phyloP scores from a whole-genome alignment of 2,797 vertebrate species.

The Knipowitschia caucasica region DNA sequence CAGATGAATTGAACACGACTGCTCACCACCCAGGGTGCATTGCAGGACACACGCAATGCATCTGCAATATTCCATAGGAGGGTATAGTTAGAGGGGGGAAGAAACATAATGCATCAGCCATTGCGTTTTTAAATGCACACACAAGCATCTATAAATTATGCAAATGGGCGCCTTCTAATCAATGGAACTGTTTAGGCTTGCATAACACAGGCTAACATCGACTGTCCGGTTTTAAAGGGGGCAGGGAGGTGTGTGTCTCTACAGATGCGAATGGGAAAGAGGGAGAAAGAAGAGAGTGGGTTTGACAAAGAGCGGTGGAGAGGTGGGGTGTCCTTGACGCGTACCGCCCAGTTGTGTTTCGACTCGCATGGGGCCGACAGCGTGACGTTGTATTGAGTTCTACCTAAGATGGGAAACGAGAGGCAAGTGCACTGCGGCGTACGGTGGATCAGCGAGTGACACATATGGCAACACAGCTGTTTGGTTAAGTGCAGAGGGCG shows the following conservation, averaged over 20 bases:
- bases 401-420: constrained; percentile 18
- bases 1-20: neutral
- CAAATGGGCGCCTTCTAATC: constrained; percentile 1
- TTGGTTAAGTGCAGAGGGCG: neutral
- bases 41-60: neutral
- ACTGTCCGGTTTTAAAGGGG: neutral
- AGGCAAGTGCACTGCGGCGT: constrained; percentile 10
- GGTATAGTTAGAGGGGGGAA: neutral
- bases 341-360: constrained; percentile 8
- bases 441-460: neutral
- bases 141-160: constrained; percentile 9
- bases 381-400: constrained; percentile 32
- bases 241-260: neutral
- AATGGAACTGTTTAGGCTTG: constrained; percentile 7
- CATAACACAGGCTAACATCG: constrained; percentile 6
- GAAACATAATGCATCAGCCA: constrained; percentile 8
- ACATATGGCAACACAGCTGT: constrained; percentile 6
- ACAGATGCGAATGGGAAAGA: neutral
- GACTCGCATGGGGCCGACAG: constrained; percentile 16
- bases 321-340: constrained; percentile 13
- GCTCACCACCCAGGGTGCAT: neutral
- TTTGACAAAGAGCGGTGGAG: neutral
- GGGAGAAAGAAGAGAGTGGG: neutral
- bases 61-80: constrained; percentile 3
- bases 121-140: neutral